phyloP scores from a whole-genome alignment of 2,797 vertebrate species.

The Psittacula echo region DNA sequence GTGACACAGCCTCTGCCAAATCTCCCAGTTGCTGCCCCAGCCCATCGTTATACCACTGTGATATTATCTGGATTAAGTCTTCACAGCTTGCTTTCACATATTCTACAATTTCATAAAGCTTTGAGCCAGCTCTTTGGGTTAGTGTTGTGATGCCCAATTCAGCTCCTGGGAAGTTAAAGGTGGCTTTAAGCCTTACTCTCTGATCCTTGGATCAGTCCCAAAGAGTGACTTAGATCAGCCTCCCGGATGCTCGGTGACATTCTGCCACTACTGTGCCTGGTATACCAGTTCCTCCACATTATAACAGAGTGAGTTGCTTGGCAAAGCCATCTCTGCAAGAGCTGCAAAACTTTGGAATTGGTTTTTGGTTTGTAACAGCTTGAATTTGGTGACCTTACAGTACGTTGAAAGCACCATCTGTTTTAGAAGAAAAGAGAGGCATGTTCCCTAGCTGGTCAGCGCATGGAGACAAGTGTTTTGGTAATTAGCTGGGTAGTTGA shows the following conservation, averaged over 20 bases:
- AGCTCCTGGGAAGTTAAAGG: slow-evolving; percentile 60
- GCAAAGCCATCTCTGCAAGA: neutral
- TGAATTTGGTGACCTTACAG: slow-evolving; percentile 64
- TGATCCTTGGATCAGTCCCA: slow-evolving; percentile 37
- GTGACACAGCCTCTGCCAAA: slow-evolving; percentile 24
- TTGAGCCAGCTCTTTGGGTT: slow-evolving; percentile 56
- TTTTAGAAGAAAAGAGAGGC: slow-evolving; percentile 8
- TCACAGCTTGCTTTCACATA: slow-evolving; percentile 68
- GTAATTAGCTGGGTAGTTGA: neutral
- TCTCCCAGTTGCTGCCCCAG: slow-evolving; percentile 66
- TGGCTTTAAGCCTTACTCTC: slow-evolving; percentile 60
- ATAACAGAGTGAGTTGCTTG: neutral
- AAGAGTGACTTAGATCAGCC: slow-evolving; percentile 41
- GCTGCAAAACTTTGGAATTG: slow-evolving; percentile 37
- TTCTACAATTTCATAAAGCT: slow-evolving; percentile 66
- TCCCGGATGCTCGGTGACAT: neutral
- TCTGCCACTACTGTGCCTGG: neutral
- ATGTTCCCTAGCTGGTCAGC: slow-evolving; percentile 11
- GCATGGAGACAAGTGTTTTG: neutral
- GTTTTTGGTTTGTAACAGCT: slow-evolving; percentile 55
- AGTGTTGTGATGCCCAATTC: slow-evolving; percentile 40
- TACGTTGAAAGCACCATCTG: slow-evolving; percentile 45
- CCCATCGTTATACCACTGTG: slow-evolving; percentile 59
- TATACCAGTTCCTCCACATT: neutral
- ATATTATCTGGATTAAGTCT: slow-evolving; percentile 73